phyloP scores from a whole-genome alignment of 2,113 vertebrate species.

The Opisthocomus hoazin region DNA sequence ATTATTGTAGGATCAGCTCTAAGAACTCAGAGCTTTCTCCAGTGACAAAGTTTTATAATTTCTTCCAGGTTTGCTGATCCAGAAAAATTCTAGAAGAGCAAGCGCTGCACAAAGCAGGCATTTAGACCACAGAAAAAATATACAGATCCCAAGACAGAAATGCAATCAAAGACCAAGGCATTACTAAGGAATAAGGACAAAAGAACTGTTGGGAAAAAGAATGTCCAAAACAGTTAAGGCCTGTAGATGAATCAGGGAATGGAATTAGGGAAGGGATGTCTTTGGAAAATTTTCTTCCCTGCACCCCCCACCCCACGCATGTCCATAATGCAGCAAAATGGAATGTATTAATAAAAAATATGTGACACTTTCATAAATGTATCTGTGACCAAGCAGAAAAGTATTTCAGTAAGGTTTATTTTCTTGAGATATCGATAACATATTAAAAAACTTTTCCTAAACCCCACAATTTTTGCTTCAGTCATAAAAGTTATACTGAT shows the following conservation, averaged over 20 bases:
- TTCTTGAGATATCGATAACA: not conserved
- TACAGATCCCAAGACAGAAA: not conserved
- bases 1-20: not conserved
- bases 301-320: accelerated
- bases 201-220: not conserved
- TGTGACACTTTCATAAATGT: not conserved
- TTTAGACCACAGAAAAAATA: not conserved
- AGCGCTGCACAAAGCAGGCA: not conserved
- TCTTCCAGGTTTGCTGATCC: not conserved
- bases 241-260: not conserved
- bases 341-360: not conserved
- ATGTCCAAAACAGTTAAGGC: not conserved
- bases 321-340: not conserved
- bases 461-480: not conserved
- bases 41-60: slow-evolving; percentile 1
- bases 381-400: not conserved
- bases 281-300: not conserved
- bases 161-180: not conserved
- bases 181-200: not conserved
- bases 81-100: slow-evolving; percentile 16
- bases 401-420: not conserved
- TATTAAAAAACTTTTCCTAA: not conserved
- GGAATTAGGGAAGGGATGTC: not conserved
- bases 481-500: not conserved
- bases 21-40: not conserved